A percentile compares a stretch with the other conserved stretches of the same genome.
Conservation (phyloP, 2,888 invertebrate species). For the Belgica antarctica region DNA sequence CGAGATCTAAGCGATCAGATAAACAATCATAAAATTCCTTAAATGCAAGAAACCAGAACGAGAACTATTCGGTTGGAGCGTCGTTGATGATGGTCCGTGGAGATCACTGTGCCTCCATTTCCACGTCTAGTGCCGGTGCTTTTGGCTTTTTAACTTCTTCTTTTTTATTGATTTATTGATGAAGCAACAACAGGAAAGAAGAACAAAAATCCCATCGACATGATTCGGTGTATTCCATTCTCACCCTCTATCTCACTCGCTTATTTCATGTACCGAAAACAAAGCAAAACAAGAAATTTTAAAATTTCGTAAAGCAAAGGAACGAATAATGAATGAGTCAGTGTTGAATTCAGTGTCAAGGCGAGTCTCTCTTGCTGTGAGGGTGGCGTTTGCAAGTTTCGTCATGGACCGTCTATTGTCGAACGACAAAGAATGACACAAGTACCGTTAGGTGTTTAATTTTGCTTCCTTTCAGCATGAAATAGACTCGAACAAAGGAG, state of each 20-base stretch:
- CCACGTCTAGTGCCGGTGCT: slow-evolving; percentile 1
- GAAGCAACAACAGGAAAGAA: not conserved
- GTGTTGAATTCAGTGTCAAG: slow-evolving; percentile 28
- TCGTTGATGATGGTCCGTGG: no score
- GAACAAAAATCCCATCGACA: slow-evolving; percentile 9
- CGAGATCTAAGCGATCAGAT: slow-evolving; percentile 6
- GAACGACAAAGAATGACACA: not conserved
- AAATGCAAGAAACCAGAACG: slow-evolving; percentile 4
- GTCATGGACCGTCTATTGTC: no score
- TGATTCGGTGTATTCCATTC: not conserved
- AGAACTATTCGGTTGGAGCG: not conserved
- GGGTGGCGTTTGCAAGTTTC: slow-evolving; percentile 2
- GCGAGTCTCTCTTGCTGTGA: slow-evolving; percentile 8
- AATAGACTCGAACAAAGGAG: no score
- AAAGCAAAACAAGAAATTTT: not conserved
- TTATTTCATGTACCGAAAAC: slow-evolving; percentile 36
- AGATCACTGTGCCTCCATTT: slow-evolving; percentile 1
- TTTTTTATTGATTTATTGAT: slow-evolving; percentile 23
- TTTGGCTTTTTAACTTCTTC: not conserved
- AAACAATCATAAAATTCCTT: slow-evolving; percentile 15
- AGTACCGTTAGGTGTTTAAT: slow-evolving; percentile 7
- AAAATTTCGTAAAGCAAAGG: not conserved
- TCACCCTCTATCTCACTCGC: not conserved
- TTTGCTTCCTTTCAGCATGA: no score
- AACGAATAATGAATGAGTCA: slow-evolving; percentile 42